Evolutionary conservation across 2,113 vertebrate species (phyloP), one percentile per base, ranked within the genome.

Genomic region (Puffinus mauretanicus): DNA sequence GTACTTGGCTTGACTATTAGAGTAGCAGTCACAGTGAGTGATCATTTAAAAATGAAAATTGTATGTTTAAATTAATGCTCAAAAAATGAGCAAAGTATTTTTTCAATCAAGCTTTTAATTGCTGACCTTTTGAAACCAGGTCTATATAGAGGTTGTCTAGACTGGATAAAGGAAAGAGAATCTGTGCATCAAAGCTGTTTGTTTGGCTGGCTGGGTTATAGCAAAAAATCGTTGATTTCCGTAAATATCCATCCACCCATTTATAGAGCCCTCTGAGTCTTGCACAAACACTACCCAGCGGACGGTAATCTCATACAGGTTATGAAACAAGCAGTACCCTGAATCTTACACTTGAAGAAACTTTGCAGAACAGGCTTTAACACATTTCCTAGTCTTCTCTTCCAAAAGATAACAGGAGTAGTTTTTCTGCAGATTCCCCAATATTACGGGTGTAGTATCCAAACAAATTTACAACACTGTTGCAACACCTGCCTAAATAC

Each of bases 401-500:
- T 14, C 26, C 82, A 64, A 26, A 25, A 30, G 4, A 0, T 0
- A 2, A 1, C 2, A 0, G n/a, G 13, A 66, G 26, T 0, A 77
- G 13, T 2, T 20, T 26, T 21, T 2, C 70, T 40, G 72, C 61
- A 46, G 69, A 1, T 20, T n/a, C 58, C 86, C 60, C 77, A 13
- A 0, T 0, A 16, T 3, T 18, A 25, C 0, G 0, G 32, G n/a
- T 9, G 8, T 20, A n/a, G 49, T 32, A 3, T 1, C 62, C 77
- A 49, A 20, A 2, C 10, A 61, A 20, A 25, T 7, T 2, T 1
- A 9, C 70, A 71, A 3, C 77, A 7, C 55, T 21, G 36, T 10
- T 80, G 42, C 2, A 8, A 40, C 77, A 19, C 67, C 83, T 96
- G 90, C 14, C 90, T 10, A 90, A 94, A 92, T 32, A 90, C 70